phyloP scores from a whole-genome alignment of 2,113 vertebrate genomes.

The Coryphaenoides rupestris region DNA sequence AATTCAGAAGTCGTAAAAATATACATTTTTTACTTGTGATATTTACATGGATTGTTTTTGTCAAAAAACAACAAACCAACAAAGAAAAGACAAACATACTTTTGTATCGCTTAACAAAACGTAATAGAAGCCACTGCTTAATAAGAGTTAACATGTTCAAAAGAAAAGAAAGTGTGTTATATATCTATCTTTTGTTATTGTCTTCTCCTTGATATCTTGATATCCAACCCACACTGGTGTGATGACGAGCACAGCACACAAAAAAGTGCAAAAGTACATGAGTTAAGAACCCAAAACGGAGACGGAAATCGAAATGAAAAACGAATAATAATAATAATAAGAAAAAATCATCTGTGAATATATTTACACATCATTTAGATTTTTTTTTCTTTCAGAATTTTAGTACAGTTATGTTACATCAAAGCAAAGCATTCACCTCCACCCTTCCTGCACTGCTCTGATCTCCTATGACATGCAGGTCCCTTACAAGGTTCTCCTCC shows the following conservation, averaged over 20 bases:
- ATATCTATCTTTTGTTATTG: conserved; percentile 60
- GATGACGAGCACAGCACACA: conserved; percentile 56
- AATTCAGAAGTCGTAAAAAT: conserved; percentile 82
- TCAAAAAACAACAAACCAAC: conserved; percentile 67
- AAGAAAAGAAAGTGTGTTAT: conserved; percentile 49
- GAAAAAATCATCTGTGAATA: conserved; percentile 51
- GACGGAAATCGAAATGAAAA: too few species aligned
- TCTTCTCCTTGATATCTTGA: conserved; percentile 31
- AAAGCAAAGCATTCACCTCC: conserved; percentile 77
- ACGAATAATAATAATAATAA: too few species aligned
- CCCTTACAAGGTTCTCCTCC: too few species aligned
- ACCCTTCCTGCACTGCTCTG: too few species aligned
- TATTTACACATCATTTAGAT: conserved; percentile 68
- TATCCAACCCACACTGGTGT: conserved; percentile 44
- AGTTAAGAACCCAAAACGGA: conserved; percentile 39
- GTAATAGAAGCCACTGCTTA: conserved; percentile 56
- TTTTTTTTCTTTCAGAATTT: conserved; percentile 27
- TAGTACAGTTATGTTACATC: conserved; percentile 73
- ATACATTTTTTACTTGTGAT: conserved; percentile 80
- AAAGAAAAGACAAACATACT: too few species aligned
- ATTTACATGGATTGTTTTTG: conserved; percentile 80
- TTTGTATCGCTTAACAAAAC: too few species aligned
- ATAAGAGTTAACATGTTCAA: conserved; percentile 45
- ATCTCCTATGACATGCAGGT: too few species aligned
- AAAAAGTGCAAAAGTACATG: conserved; percentile 67